Conservation (phyloP, 2,113 vertebrate species). For the Cardinalis cardinalis region DNA sequence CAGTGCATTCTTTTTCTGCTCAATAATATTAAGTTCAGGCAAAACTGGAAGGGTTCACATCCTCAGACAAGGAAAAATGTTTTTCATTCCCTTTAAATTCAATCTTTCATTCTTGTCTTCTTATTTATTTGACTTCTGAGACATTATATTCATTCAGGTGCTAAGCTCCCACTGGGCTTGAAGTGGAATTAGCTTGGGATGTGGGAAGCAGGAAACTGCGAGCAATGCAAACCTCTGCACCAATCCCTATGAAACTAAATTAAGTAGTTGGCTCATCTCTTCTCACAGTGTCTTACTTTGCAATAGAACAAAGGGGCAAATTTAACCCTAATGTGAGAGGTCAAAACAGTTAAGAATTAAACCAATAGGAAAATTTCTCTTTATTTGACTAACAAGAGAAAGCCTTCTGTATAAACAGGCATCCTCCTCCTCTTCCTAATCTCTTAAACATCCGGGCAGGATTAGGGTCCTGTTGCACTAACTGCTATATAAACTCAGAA, state of each 20-base stretch:
- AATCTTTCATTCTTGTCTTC: slow-evolving; percentile 32
- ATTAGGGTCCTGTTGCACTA: slow-evolving; percentile 49
- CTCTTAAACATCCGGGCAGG: slow-evolving; percentile 62
- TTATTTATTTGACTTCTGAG: slow-evolving; percentile 54
- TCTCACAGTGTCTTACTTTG: slow-evolving; percentile 28
- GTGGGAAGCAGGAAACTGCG: slow-evolving; percentile 11
- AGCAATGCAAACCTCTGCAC: background rate
- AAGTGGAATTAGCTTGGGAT: slow-evolving; percentile 44
- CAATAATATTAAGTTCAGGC: slow-evolving; percentile 47
- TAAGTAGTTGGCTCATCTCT: slow-evolving; percentile 48
- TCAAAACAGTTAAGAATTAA: slow-evolving; percentile 62
- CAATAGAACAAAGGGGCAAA: slow-evolving; percentile 53
- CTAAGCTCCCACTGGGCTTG: slow-evolving; percentile 29
- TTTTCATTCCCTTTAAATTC: slow-evolving; percentile 49
- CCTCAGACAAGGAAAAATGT: slow-evolving; percentile 56
- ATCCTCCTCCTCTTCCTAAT: slow-evolving; percentile 51
- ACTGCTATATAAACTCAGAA: slow-evolving; percentile 49
- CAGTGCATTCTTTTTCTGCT: slow-evolving; percentile 43
- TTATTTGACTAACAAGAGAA: slow-evolving; percentile 60
- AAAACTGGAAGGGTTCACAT: slow-evolving; percentile 38
- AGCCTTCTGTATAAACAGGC: slow-evolving; percentile 60
- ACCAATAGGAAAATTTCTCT: slow-evolving; percentile 54
- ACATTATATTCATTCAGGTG: slow-evolving; percentile 41
- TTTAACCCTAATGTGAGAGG: slow-evolving; percentile 59
- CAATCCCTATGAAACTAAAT: slow-evolving; percentile 45